These are phyloP conservation scores for Panthera uncia DNA, from an alignment of 2,113 vertebrate genomes.

Conservation along the genomic window DNA sequence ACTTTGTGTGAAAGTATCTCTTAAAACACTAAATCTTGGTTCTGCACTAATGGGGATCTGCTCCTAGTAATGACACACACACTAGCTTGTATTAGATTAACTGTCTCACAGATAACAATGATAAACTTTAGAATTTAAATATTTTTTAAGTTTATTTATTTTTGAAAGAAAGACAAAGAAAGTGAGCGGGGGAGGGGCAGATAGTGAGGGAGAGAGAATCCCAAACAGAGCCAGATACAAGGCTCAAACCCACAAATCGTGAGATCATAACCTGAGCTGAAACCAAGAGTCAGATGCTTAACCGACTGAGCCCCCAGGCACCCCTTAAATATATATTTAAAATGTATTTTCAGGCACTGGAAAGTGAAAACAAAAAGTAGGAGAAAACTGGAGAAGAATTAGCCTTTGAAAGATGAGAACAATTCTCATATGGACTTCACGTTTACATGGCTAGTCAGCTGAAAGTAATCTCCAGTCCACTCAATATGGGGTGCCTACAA, in stretches of 20 bases:
- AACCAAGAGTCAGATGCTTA: too few species aligned
- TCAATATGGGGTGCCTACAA: neutral
- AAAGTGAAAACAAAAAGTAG: neutral
- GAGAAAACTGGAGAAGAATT: neutral
- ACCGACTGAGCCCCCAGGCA: too few species aligned
- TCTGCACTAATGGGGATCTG: neutral
- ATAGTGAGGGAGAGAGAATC: too few species aligned
- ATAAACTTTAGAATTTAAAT: neutral
- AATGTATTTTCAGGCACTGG: neutral
- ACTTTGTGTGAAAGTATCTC: neutral
- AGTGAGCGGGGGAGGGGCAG: too few species aligned
- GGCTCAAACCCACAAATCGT: too few species aligned
- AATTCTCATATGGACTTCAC: neutral
- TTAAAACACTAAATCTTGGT: conserved; percentile 11
- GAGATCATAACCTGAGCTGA: too few species aligned
- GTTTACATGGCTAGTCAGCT: neutral
- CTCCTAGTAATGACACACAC: neutral
- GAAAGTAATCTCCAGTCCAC: neutral
- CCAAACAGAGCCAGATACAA: too few species aligned
- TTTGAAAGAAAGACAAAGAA: too few species aligned
- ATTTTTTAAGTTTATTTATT: neutral
- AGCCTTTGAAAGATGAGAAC: neutral
- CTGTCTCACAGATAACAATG: neutral
- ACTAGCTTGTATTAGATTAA: neutral
- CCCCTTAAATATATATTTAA: neutral